Evolutionary conservation across 2,888 invertebrate genomes (phyloP).

Genomic region (Pyralis farinalis): DNA sequence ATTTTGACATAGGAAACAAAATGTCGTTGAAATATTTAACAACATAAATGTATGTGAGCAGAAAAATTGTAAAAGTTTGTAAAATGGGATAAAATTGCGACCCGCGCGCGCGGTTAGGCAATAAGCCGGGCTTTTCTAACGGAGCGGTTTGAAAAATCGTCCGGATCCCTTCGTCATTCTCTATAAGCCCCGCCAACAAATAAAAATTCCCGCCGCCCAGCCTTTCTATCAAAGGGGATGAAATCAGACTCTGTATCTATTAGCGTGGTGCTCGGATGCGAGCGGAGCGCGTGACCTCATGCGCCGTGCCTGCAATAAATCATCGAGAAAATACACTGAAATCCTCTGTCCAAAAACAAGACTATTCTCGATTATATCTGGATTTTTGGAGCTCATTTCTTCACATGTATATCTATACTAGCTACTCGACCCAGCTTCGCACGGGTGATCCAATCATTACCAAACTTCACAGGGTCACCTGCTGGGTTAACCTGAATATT

Average conservation of each 20-base stretch:
- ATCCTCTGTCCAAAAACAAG: neutral
- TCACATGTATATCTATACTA: too few species aligned
- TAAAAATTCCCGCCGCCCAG: conserved; percentile 38
- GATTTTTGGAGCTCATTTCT: too few species aligned
- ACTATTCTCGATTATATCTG: too few species aligned
- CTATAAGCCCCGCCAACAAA: conserved; percentile 30
- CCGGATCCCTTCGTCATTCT: conserved; percentile 25
- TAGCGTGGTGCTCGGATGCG: conserved; percentile 22
- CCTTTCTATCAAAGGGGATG: conserved; percentile 49
- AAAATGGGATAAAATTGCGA: conserved; percentile 15
- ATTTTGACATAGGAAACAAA: too few species aligned
- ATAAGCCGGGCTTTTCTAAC: conserved; percentile 11
- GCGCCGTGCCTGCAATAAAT: conserved; percentile 1
- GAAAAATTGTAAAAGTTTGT: conserved; percentile 3
- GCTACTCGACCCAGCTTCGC: too few species aligned
- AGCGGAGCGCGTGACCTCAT: too few species aligned
- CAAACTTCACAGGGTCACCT: too few species aligned
- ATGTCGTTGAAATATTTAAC: too few species aligned
- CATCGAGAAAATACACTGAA: neutral
- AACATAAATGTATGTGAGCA: conserved; percentile 14
- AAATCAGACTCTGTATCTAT: conserved; percentile 39
- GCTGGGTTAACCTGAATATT: too few species aligned
- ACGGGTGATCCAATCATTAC: too few species aligned
- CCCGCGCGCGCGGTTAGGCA: conserved; percentile 13
- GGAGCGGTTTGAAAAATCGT: conserved; percentile 26